phyloP scores from a whole-genome alignment of 2,113 vertebrate genomes.

The Corythaeola cristata region DNA sequence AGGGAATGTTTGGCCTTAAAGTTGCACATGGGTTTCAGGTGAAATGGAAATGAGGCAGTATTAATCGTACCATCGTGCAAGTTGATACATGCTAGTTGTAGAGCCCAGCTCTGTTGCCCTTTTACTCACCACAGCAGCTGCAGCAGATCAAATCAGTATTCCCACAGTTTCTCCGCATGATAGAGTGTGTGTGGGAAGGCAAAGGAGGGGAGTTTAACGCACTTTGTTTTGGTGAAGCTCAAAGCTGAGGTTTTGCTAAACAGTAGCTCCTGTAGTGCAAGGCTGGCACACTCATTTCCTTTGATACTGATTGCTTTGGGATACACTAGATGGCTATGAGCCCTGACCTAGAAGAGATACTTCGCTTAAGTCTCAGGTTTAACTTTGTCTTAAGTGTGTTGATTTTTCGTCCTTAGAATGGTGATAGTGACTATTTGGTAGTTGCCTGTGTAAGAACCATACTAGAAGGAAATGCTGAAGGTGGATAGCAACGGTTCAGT shows the following conservation, averaged over 20 bases:
- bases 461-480: neutral
- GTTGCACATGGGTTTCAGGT: neutral
- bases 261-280: neutral
- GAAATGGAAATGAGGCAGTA: neutral
- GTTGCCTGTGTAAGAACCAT: neutral
- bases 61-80: neutral
- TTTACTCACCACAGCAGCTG: conserved; percentile 9
- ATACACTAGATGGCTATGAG: neutral
- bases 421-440: neutral
- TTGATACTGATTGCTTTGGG: neutral
- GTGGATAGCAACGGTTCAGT: neutral
- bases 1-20: neutral
- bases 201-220: neutral
- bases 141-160: conserved; percentile 4
- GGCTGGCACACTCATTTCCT: neutral
- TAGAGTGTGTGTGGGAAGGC: neutral
- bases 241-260: neutral
- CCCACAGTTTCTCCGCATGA: conserved; percentile 15
- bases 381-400: neutral
- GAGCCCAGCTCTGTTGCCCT: neutral
- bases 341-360: neutral
- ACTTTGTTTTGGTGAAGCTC: conserved; percentile 5
- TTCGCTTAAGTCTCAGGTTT: neutral
- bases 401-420: neutral
- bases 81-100: neutral